These are phyloP conservation scores for Ispidina picta DNA, from an alignment of 2,797 vertebrate genomes.

Conservation along the genomic window DNA sequence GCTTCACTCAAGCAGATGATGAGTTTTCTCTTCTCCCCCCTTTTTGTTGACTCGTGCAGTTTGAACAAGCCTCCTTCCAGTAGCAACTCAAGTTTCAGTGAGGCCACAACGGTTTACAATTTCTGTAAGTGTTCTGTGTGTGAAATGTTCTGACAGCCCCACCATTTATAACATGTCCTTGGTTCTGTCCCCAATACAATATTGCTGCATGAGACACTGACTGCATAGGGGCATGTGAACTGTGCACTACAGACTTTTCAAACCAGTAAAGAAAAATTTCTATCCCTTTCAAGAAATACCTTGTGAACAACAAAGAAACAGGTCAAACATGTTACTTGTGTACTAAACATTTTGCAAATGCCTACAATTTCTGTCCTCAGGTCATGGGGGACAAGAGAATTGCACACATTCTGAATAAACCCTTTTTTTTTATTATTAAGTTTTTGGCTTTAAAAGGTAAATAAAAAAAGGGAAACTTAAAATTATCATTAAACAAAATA, in stretches of 20 bases:
- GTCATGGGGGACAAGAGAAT: background rate
- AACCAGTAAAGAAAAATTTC: background rate
- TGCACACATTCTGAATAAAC: background rate
- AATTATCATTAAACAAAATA: background rate
- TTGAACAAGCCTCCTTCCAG: background rate
- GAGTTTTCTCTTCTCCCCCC: background rate
- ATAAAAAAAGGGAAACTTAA: background rate
- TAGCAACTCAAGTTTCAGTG: background rate
- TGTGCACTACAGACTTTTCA: background rate
- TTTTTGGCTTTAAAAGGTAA: background rate
- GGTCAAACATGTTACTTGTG: background rate
- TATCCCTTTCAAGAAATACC: background rate
- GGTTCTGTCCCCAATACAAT: background rate
- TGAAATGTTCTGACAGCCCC: background rate
- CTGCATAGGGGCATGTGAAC: background rate
- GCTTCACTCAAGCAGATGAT: constrained; percentile 5
- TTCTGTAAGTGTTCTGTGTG: background rate
- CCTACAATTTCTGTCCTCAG: background rate
- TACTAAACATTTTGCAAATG: background rate
- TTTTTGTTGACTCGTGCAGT: background rate
- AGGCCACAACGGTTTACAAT: background rate
- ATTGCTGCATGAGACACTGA: background rate
- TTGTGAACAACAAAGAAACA: background rate
- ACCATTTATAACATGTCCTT: background rate
- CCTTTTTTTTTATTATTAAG: background rate